Percentiles rank a stretch among this genome's conserved stretches.
Conservation (phyloP, 2,797 vertebrate species). For the Thunnus albacares region DNA sequence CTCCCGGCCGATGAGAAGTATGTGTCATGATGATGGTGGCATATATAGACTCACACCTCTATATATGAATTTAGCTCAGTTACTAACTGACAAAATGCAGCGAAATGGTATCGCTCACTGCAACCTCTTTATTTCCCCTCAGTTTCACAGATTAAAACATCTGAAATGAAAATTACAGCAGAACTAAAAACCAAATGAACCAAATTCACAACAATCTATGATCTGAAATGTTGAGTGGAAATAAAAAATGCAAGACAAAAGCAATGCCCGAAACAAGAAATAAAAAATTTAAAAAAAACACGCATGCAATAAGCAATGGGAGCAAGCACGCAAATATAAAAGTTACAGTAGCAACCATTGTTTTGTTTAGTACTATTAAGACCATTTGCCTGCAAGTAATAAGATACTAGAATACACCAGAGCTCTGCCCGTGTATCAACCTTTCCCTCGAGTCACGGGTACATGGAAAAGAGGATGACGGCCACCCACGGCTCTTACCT, state of each 20-base stretch:
- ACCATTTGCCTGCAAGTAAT: conserved; percentile 66
- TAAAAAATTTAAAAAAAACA: conserved; percentile 26
- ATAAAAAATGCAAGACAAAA: conserved; percentile 81
- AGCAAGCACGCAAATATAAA: conserved; percentile 61
- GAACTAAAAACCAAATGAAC: not conserved
- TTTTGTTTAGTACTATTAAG: conserved; percentile 44
- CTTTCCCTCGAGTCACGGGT: conserved; percentile 40
- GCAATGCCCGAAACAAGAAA: conserved; percentile 38
- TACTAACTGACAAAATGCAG: conserved; percentile 65
- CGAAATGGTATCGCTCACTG: conserved; percentile 59
- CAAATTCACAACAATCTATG: conserved; percentile 21
- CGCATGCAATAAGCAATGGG: conserved; percentile 77
- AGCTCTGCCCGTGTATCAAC: conserved; percentile 29
- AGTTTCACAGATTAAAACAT: conserved; percentile 36
- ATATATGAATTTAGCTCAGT: conserved; percentile 83
- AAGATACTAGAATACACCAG: conserved; percentile 43
- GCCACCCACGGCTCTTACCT: conserved; percentile 35
- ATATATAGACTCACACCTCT: conserved; percentile 87
- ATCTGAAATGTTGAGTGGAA: conserved; percentile 81
- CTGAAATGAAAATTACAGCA: conserved; percentile 14
- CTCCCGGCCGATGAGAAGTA: conserved; percentile 73
- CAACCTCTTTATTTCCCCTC: conserved; percentile 87
- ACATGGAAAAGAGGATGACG: conserved; percentile 31
- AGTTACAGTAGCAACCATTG: not conserved
- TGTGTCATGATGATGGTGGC: conserved; percentile 77